These are phyloP conservation scores for Smithornis capensis DNA, from an alignment of 2,113 vertebrate species.

Conservation along the genomic window DNA sequence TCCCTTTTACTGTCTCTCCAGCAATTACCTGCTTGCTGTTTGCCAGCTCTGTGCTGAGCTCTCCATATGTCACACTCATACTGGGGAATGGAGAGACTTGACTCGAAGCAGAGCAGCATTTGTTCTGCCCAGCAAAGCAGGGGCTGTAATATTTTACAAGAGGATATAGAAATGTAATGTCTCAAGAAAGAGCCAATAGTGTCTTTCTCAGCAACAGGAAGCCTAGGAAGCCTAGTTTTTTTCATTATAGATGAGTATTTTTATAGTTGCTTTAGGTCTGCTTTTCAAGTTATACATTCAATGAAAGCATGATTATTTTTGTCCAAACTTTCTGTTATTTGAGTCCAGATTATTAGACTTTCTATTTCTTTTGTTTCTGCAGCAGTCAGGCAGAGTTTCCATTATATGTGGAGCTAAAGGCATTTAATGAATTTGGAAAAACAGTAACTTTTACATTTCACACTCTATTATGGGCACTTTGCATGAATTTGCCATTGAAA, in stretches of 20 bases:
- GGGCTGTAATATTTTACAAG: not conserved
- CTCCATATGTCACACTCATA: not conserved
- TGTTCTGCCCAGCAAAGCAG: not conserved
- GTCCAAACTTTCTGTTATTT: not conserved
- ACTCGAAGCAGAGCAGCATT: not conserved
- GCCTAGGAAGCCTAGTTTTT: not conserved
- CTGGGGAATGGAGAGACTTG: not conserved
- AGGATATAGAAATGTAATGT: not conserved
- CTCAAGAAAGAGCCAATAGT: not conserved
- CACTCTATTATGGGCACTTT: not conserved
- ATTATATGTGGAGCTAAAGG: not conserved
- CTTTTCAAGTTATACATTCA: not conserved
- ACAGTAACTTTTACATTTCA: not conserved
- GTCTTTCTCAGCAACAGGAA: not conserved
- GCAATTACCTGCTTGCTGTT: not conserved
- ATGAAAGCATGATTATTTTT: not conserved
- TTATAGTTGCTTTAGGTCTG: not conserved
- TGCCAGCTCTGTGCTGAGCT: not conserved
- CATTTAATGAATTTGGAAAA: constrained; percentile 7
- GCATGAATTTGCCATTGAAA: not conserved
- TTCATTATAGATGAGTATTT: not conserved
- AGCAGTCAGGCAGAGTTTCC: not conserved
- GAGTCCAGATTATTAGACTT: not conserved
- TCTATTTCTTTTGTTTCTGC: not conserved
- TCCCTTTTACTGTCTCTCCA: not conserved